A percentile compares a stretch with the other conserved stretches of the same genome.
Evolutionary conservation across 2,113 vertebrate species (phyloP).

Genomic region (Butorides virescens): DNA sequence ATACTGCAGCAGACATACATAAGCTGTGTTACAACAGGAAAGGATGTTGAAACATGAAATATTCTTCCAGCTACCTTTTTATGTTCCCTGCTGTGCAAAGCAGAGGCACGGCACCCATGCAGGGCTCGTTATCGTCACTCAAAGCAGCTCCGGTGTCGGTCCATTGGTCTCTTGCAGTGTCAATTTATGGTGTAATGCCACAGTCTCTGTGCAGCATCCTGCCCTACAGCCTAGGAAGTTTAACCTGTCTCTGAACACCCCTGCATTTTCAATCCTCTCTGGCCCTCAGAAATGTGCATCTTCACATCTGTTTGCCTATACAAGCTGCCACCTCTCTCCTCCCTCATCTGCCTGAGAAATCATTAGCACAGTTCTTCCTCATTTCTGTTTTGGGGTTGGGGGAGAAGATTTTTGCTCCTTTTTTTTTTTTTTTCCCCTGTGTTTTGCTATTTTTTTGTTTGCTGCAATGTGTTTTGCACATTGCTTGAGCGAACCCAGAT

Average conservation of each 20-base stretch:
- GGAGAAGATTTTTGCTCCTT: neutral
- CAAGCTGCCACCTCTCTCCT: neutral
- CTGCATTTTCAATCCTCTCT: neutral
- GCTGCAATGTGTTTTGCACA: neutral
- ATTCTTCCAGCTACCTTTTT: neutral
- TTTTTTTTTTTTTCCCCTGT: neutral
- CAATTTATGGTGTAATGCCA: neutral
- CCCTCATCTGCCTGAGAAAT: neutral
- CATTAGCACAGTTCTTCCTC: neutral
- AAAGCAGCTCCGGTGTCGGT: neutral
- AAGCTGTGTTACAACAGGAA: neutral
- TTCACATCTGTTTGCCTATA: neutral
- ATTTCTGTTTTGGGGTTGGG: neutral
- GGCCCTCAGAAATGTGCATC: neutral
- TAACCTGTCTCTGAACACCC: neutral
- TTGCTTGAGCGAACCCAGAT: rapidly evolving
- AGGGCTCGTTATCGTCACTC: neutral
- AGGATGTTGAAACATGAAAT: neutral
- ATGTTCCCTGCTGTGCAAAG: neutral
- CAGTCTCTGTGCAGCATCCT: neutral
- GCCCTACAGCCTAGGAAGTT: neutral
- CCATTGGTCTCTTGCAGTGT: neutral
- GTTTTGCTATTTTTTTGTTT: neutral
- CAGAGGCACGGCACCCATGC: neutral
- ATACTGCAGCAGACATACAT: neutral